Base-by-base conservation (phyloP, 2,888 invertebrate species). In the Ganaspis brasiliensis region DNA sequence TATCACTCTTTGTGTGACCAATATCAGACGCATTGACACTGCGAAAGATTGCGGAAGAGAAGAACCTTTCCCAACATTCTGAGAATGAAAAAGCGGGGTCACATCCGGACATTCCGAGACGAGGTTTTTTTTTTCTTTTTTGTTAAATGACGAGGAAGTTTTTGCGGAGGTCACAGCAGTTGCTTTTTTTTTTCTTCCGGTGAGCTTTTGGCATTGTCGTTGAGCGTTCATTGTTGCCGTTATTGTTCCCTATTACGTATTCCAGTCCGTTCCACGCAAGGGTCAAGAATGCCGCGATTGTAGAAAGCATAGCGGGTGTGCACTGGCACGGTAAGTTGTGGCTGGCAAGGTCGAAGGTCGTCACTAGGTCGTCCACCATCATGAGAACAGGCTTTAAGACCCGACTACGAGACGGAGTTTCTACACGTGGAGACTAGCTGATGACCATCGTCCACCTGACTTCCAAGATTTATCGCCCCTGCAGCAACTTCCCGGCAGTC, bases 371-470 rank as follows among this genome's bases (percentile, higher is more conserved):
- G 87, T 87, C 85, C 83, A 78, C 83, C 86, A 81, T 86, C 89
- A 88, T 89, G 89, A 89, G 89, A 89, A 86, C 85, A 80, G 82
- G 83, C 84, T 87, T 40, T 84, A 81, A 82, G 80, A 72, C 83
- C 83, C 77, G 79, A 82, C 67, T 72, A 70, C 70, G 70, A 49
- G 63, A 61, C 78, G 75, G 73, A 76, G 79, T 78, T 77, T 82
- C 86, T 86, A 85, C 86, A 88, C 87, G 86, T 75, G 82, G 83
- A 80, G 86, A 86, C 87, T 87, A 84, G 85, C 89, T 90, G 89
- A 90, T 90, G 90, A 88, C 88, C 90, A 90, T 90, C 89, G 90
- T 90, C 89, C 89, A 90, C 89, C 90, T 90, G 90, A 90, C 90
- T 89, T 86, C 73, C 73, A 83, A 89, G 90, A 90, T 90, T 90